A percentile compares a stretch with the other conserved stretches of the same genome.
Conservation (phyloP, 2,888 invertebrate genomes). For the Helobdella robusta region DNA sequence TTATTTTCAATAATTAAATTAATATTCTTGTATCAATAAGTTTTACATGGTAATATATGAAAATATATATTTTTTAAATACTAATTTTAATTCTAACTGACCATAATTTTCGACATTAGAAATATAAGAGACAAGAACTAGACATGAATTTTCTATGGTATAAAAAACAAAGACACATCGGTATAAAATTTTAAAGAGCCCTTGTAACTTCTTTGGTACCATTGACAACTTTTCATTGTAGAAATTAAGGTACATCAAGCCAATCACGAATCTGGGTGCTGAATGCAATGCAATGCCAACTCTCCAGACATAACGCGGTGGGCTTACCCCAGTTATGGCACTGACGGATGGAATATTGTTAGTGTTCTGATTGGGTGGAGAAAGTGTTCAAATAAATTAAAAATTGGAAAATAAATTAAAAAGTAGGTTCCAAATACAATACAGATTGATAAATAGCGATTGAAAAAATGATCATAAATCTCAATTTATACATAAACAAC, state of each 20-base stretch:
- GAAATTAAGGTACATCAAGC: conserved; percentile 70
- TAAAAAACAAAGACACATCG: conserved; percentile 56
- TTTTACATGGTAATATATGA: too few species aligned
- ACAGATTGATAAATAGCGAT: too few species aligned
- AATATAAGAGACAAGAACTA: conserved; percentile 81
- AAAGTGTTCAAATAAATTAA: neutral
- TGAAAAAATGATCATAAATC: too few species aligned
- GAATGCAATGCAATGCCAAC: conserved; percentile 81
- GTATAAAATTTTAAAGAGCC: conserved; percentile 28
- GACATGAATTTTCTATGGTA: conserved; percentile 71
- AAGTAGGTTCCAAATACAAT: too few species aligned
- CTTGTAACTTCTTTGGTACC: conserved; percentile 9
- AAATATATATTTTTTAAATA: too few species aligned
- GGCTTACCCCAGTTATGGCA: conserved; percentile 78
- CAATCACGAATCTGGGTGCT: conserved; percentile 68
- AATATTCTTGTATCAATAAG: too few species aligned
- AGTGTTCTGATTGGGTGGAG: conserved; percentile 63
- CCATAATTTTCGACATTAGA: conserved; percentile 81
- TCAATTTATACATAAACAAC: too few species aligned
- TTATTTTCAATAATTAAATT: neutral
- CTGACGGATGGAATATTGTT: conserved; percentile 90
- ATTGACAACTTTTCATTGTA: conserved; percentile 54
- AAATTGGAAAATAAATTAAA: neutral
- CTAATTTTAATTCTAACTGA: conserved; percentile 52
- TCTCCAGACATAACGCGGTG: conserved; percentile 84